Percentiles rank a stretch among this genome's conserved stretches.
phyloP scores from a whole-genome alignment of 2,797 vertebrate species.

The Dipus sagitta region DNA sequence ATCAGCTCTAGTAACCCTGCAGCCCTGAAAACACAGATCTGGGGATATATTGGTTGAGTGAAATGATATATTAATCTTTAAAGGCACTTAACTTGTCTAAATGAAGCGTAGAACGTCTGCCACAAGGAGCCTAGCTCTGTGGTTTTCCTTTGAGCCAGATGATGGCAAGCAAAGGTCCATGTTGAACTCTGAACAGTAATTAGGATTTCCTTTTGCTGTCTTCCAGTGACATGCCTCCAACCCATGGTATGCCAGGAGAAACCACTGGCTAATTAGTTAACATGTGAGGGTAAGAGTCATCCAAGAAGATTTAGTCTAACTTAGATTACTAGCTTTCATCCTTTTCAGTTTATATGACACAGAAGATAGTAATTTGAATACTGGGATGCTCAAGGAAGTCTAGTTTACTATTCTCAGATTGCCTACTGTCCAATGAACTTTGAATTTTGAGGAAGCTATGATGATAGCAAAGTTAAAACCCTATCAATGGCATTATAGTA shows the following conservation, averaged over 20 bases:
- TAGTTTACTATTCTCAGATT: not conserved
- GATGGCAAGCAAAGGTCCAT: not conserved
- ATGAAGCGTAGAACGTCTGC: not conserved
- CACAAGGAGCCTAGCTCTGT: not conserved
- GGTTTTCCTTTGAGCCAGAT: not conserved
- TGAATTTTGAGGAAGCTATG: not conserved
- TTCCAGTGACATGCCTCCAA: not conserved
- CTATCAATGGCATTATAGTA: not conserved
- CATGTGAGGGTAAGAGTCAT: not conserved
- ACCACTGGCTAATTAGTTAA: not conserved
- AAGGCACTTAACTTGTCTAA: not conserved
- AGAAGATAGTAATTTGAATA: not conserved
- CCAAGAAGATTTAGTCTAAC: not conserved
- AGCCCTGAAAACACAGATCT: not conserved
- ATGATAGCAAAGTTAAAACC: not conserved
- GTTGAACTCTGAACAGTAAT: not conserved
- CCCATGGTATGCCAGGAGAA: not conserved
- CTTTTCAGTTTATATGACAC: not conserved
- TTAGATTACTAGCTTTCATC: not conserved
- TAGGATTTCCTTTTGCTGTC: not conserved
- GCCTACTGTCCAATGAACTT: fast-evolving
- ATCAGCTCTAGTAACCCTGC: not conserved
- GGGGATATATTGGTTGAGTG: not conserved
- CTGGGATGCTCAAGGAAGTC: not conserved
- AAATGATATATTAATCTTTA: not conserved